Base-by-base conservation (phyloP, 1,140 invertebrate genomes). In the Chironomus tepperi region DNA sequence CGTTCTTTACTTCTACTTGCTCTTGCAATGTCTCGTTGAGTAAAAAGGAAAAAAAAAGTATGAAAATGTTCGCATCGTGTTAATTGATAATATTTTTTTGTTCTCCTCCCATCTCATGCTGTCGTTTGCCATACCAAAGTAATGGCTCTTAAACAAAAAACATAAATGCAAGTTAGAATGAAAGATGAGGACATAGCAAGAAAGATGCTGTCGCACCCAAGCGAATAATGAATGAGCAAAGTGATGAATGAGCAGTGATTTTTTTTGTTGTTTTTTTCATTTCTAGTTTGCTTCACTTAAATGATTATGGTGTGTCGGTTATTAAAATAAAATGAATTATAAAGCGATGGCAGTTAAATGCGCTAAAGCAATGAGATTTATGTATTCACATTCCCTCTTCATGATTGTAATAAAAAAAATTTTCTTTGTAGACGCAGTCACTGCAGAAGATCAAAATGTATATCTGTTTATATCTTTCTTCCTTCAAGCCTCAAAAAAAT, bases 311-410 rank as follows among this genome's bases (percentile, higher is more conserved):
- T 70, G 65, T 70, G 65, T 70, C 65, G 16, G 65, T 70, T 70
- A 70, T 70, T 70, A 70, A 70, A 70, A 70, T 70, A 70, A 70
- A 70, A 70, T 70, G 65, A 70, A 70, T 70, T 70, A 70, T 70
- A 70, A 70, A 70, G 19, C 18, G 47, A 57, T 18, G 65, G 65
- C 65, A 70, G 65, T 70, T 18, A 70, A 21, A 70, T 57, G 47
- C 47, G 47, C 47, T n/a, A 57, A 57, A 57, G 47, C 47, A 57
- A 57, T 57, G 47, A 57, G 47, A 57, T 57, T 57, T 57, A 57
- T 57, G 47, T 57, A 57, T 57, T 57, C 47, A 57, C 47, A 57
- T 57, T 57, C n/a, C n/a, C 47, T 34, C 47, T n/a, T 15, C 47
- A 57, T 57, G 47, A 57, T 15, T 15, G 9, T 12, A 15, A 57